These are phyloP conservation scores for Ochropleura plecta DNA, from an alignment of 2,888 invertebrate genomes.

Conservation along the genomic window DNA sequence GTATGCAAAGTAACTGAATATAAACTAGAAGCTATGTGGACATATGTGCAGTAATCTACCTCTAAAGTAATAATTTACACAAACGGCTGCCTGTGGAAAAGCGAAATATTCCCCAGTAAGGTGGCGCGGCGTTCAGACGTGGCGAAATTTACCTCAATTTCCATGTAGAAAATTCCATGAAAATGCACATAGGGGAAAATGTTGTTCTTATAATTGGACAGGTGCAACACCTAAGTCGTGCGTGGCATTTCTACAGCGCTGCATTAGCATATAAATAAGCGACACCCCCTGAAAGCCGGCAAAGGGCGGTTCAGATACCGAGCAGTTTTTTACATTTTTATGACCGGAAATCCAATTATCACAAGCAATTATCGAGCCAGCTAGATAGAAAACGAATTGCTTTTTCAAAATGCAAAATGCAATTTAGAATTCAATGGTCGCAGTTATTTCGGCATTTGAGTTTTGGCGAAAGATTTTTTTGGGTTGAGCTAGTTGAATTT, in stretches of 20 bases:
- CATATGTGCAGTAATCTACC: slow-evolving; percentile 63
- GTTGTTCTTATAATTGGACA: slow-evolving; percentile 89
- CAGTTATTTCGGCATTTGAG: slow-evolving; percentile 69
- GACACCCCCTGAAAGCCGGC: slow-evolving; percentile 78
- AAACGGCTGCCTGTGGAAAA: slow-evolving; percentile 71
- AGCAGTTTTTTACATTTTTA: slow-evolving; percentile 85
- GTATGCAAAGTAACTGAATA: slow-evolving; percentile 57
- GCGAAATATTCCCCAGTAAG: slow-evolving; percentile 73
- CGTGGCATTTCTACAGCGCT: slow-evolving; percentile 83
- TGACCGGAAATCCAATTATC: slow-evolving; percentile 88
- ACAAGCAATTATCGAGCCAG: slow-evolving; percentile 87
- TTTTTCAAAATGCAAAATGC: slow-evolving; percentile 76
- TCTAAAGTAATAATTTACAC: slow-evolving; percentile 77
- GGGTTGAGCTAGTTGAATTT: slow-evolving; percentile 48
- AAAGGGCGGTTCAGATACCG: slow-evolving; percentile 77
- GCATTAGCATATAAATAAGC: slow-evolving; percentile 90
- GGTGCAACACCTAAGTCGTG: slow-evolving; percentile 86
- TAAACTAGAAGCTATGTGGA: slow-evolving; percentile 53
- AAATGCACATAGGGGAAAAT: slow-evolving; percentile 86
- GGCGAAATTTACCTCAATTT: slow-evolving; percentile 82
- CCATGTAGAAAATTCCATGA: slow-evolving; percentile 85
- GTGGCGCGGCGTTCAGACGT: slow-evolving; percentile 74
- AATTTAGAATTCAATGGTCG: slow-evolving; percentile 73
- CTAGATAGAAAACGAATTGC: slow-evolving; percentile 80
- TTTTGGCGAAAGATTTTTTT: slow-evolving; percentile 51